Base-by-base conservation (phyloP, 1,140 invertebrate genomes). In the Cardiocondyla obscurior region DNA sequence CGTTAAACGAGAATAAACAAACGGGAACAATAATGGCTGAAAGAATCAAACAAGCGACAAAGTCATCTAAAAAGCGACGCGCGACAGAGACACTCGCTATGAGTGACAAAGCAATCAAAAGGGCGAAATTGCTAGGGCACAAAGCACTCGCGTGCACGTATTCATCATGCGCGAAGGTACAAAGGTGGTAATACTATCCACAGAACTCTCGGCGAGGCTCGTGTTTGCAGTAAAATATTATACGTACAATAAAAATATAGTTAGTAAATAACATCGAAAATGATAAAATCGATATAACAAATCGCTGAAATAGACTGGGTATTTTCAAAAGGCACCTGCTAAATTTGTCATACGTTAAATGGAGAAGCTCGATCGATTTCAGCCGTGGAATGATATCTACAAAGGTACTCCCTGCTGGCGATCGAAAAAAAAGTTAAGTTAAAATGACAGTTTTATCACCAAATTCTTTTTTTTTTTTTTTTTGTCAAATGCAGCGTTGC, bases 61-160 rank as follows among this genome's bases (percentile, higher is more conserved):
- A 16, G 12, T 39, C 36, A n/a, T 49, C 14, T 64, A 51, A 76
- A 51, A 36, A 36, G 39, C 39, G 46, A 74, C 28, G 30, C 30
- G 28, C 22, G 62, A 67, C 60, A 67, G 28, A 53, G 22, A 79
- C 46, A 67, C 53, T 82, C 22, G 28, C 33, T 19, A 60, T 60
- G 57, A 82, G 12, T 22, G 46, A 53, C 30, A 74, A 62, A 79
- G 49, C 62, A 69, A 79, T 79, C 62, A 53, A 69, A 77, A 77
- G 22, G 22, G 1, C 16, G 16, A 53, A 67, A 77, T 77, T 77
- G 74, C 46, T 33, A 3, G 14, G 19, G 33, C 12, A 55, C 74
- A 79, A 79, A 67, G 74, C 46, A 19, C 16, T 36, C 8, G 30
- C 46, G 10, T 22, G 22, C 33, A 39, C 30, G 42, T 53, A 79